phyloP scores from a whole-genome alignment of 2,113 vertebrate genomes.

The Clinocottus analis region DNA sequence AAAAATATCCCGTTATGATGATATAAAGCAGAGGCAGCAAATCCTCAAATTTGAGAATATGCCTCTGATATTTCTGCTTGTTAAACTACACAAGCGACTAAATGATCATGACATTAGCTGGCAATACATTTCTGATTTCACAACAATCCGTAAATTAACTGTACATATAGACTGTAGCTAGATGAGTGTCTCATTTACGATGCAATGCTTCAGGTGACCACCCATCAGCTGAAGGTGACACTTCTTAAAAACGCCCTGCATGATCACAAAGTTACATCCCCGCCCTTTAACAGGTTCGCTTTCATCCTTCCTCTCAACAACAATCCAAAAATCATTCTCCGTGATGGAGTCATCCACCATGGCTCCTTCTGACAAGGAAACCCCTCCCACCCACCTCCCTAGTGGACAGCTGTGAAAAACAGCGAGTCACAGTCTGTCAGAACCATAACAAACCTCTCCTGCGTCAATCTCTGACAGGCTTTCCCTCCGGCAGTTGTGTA shows the following conservation, averaged over 20 bases:
- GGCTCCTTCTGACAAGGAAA: slow-evolving; percentile 31
- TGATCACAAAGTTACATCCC: not conserved
- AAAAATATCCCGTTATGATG: not conserved
- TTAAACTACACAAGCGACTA: not conserved
- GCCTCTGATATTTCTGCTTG: not conserved
- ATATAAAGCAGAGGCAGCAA: not conserved
- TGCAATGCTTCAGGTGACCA: not conserved
- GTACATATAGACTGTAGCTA: not conserved
- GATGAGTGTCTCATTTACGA: not conserved
- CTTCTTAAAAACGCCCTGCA: not conserved
- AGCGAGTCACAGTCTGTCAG: slow-evolving; percentile 68
- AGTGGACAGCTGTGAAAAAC: slow-evolving; percentile 65
- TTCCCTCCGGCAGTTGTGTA: slow-evolving; percentile 62
- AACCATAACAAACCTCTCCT: slow-evolving; percentile 74
- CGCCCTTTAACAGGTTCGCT: not conserved
- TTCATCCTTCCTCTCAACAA: slow-evolving; percentile 17
- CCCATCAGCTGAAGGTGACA: slow-evolving; percentile 3
- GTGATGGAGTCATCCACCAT: slow-evolving; percentile 29
- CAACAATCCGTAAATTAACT: not conserved
- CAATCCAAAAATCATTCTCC: slow-evolving; percentile 19
- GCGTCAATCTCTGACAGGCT: slow-evolving; percentile 65
- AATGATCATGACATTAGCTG: not conserved
- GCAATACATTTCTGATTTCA: not conserved
- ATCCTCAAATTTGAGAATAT: not conserved
- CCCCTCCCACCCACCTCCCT: too few species aligned